phyloP scores from a whole-genome alignment of 1,140 invertebrate species.

The Solen grandis region DNA sequence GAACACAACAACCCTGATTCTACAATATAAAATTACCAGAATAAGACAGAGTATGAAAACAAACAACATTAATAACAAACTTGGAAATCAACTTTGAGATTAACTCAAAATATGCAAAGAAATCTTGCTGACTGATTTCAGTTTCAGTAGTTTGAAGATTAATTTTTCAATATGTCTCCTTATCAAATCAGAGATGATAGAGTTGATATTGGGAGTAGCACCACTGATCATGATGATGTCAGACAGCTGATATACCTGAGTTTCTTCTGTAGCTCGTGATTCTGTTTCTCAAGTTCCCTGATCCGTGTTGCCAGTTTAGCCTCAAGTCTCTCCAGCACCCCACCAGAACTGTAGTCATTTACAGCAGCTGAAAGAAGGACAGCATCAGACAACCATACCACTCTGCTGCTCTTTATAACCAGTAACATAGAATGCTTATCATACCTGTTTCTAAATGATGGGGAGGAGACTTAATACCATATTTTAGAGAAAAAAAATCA shows the following conservation, averaged over 20 bases:
- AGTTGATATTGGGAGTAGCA: too few species aligned
- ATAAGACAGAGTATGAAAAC: too few species aligned
- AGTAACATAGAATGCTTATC: too few species aligned
- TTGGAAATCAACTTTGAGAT: not conserved
- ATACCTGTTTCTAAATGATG: too few species aligned
- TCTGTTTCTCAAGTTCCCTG: slow-evolving; percentile 47
- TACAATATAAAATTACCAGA: too few species aligned
- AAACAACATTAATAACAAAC: not conserved
- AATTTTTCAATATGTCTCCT: not conserved
- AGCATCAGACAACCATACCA: too few species aligned
- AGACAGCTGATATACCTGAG: slow-evolving; percentile 8
- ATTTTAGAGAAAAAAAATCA: too few species aligned
- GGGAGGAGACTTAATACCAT: too few species aligned
- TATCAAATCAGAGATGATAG: not conserved
- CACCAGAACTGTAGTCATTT: slow-evolving; percentile 29
- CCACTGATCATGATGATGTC: not conserved
- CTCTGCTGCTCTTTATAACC: too few species aligned
- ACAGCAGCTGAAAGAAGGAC: slow-evolving; percentile 11
- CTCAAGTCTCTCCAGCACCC: slow-evolving; percentile 38
- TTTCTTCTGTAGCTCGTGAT: slow-evolving; percentile 39
- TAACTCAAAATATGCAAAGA: not conserved
- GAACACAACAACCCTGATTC: too few species aligned
- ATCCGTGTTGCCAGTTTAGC: slow-evolving; percentile 46
- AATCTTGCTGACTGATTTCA: not conserved
- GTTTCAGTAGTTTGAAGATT: not conserved